phyloP scores from a whole-genome alignment of 2,797 vertebrate genomes.

The Enteromius trimaculatus region DNA sequence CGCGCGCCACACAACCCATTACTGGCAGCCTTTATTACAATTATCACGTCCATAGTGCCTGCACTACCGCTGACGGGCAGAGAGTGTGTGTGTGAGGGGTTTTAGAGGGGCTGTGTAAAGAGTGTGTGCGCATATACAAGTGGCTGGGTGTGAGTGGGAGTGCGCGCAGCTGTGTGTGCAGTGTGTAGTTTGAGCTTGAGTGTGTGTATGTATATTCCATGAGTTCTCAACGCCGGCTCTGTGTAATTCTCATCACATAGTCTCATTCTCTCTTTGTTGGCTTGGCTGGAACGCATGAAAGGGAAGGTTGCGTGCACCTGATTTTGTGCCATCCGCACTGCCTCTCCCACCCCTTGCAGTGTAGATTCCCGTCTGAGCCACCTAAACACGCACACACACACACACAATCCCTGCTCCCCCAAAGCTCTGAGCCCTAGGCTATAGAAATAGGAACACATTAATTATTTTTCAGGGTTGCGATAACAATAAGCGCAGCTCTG shows the following conservation, averaged over 20 bases:
- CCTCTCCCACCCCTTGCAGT: conserved; percentile 9
- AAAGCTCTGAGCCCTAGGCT: conserved; percentile 56
- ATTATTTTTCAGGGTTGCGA: conserved; percentile 61
- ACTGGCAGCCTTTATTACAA: conserved; percentile 67
- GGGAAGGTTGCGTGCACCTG: conserved; percentile 45
- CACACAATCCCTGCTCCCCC: conserved; percentile 25
- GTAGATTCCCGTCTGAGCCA: conserved; percentile 22
- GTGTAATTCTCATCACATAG: conserved; percentile 45
- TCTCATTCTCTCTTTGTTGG: conserved; percentile 51
- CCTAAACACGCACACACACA: not conserved
- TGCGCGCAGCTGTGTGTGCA: conserved; percentile 45
- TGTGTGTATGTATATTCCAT: conserved; percentile 43
- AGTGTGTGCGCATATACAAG: conserved; percentile 47
- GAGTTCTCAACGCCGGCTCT: conserved; percentile 17
- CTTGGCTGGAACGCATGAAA: conserved; percentile 43
- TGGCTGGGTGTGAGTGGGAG: conserved; percentile 41
- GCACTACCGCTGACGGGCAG: conserved; percentile 53
- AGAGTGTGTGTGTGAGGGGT: conserved; percentile 46
- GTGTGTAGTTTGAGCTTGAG: conserved; percentile 16
- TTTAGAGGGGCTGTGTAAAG: conserved; percentile 39
- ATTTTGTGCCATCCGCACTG: conserved; percentile 37
- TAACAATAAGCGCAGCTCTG: conserved; percentile 79
- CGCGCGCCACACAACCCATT: conserved; percentile 62
- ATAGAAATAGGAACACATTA: conserved; percentile 61
- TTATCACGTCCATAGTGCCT: conserved; percentile 65